Conservation (phyloP, 2,113 vertebrate genomes). For the Engraulis encrasicolus region DNA sequence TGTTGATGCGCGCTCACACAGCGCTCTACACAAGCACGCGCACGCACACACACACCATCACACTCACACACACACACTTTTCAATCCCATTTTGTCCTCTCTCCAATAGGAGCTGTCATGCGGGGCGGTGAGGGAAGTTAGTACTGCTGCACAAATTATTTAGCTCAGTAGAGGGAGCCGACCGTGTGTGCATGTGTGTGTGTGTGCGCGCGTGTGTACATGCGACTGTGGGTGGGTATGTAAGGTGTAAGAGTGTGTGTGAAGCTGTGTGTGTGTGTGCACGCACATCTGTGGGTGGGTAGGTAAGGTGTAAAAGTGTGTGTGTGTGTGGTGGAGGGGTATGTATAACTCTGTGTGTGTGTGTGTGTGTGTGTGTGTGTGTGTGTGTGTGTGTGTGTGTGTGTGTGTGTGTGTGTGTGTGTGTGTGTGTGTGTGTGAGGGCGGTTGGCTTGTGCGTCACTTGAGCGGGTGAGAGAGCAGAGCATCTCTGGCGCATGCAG, state of each 20-base stretch:
- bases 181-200: slow-evolving; percentile 7
- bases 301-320: not conserved
- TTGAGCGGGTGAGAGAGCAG: not conserved
- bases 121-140: slow-evolving; percentile 54
- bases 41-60: too few relatives aligned
- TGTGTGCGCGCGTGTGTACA: not conserved
- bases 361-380: not conserved
- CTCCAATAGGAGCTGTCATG: slow-evolving; percentile 37
- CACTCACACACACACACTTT: not conserved
- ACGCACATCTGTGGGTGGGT: too few relatives aligned
- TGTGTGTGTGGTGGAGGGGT: not conserved
- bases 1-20: too few relatives aligned
- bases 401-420: not conserved
- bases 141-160: slow-evolving; percentile 44
- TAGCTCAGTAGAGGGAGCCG: slow-evolving; percentile 49
- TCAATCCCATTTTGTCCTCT: not conserved
- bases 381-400: slow-evolving; percentile 1
- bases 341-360: not conserved
- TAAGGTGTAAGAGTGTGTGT: too few relatives aligned
- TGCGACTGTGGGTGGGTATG: not conserved
- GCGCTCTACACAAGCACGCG: too few relatives aligned
- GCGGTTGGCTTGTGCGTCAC: not conserved
- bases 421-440: not conserved
- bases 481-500: not conserved
- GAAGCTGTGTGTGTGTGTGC: not conserved